Evolutionary conservation across 2,888 invertebrate species (phyloP), one percentile per base, ranked within the genome.

Genomic region (Andrena dorsata): DNA sequence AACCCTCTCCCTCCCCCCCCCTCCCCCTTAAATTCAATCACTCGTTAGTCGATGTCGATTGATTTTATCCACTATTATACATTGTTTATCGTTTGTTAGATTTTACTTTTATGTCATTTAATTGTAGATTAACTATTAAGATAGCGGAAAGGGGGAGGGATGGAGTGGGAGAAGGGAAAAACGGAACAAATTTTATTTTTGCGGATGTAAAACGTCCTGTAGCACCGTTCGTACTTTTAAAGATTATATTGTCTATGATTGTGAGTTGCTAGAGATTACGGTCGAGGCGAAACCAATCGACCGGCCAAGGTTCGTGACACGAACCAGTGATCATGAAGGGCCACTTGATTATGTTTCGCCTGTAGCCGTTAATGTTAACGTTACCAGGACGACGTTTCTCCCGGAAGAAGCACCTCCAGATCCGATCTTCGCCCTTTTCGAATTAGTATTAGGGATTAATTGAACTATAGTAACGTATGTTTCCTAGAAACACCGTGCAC

Each of bases 401-500:
- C 56, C 53, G 41, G 41, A 65, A 35, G 70, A 72, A 65, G 82
- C 68, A 71, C 84, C 77, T 80, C 76, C 78, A 51, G 51, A 85
- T 70, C 78, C 83, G 53, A 77, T 70, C 51, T 78, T 78, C 66
- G 53, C 76, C 71, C 72, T 69, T 66, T 66, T 78, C 72, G 28
- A 26, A 74, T 76, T 87, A 79, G 72, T 32, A 71, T 61, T 84
- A 86, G 74, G 68, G 0, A 61, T 71, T 80, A 69, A 74, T 79
- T 73, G 65, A 89, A 73, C 71, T 82, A 69, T 66, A 88, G 83
- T 80, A 87, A 89, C 88, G 86, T 91, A 90, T 86, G 90, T 92
- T 92, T 93, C 92, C 91, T 92, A 92, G 90, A 89, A 90, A 88
- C 88, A 90, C 86, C 91, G 92, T 93, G 92, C 91, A 80, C 82